A percentile compares a stretch with the other conserved stretches of the same genome.
Evolutionary conservation across 1,140 invertebrate species (phyloP).

Genomic region (Ceratina australensis): DNA sequence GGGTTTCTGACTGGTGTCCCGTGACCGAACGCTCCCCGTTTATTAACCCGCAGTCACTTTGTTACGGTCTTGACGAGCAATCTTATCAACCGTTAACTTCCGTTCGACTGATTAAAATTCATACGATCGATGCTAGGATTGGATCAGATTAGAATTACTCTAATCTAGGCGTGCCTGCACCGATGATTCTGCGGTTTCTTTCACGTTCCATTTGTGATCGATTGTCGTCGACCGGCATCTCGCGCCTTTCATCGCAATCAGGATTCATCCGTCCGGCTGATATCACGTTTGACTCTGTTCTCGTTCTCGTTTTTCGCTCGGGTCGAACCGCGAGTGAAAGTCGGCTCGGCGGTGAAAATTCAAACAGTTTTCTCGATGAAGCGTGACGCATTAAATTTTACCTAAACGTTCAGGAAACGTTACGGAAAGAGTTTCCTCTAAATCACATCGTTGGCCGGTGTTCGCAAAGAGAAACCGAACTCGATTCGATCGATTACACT

Average conservation of each 20-base stretch:
- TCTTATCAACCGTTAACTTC: constrained; percentile 54
- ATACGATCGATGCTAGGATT: not conserved
- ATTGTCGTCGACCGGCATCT: too few relatives aligned
- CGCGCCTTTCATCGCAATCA: too few relatives aligned
- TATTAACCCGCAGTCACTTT: constrained; percentile 72
- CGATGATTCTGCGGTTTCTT: too few relatives aligned
- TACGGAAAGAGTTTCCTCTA: constrained; percentile 26
- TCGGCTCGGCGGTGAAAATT: not conserved
- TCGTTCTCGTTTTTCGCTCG: not conserved
- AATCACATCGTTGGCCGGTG: not conserved
- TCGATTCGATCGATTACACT: not conserved
- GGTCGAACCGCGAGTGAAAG: constrained; percentile 5
- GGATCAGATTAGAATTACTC: not conserved
- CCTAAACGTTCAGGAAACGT: constrained; percentile 1
- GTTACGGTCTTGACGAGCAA: constrained; percentile 57
- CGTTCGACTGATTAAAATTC: not conserved
- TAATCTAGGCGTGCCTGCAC: too few relatives aligned
- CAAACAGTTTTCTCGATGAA: constrained; percentile 1
- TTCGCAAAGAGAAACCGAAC: constrained; percentile 8
- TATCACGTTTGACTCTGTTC: not conserved
- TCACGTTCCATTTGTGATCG: too few relatives aligned
- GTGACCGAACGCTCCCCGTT: constrained; percentile 66
- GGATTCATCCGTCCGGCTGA: too few relatives aligned
- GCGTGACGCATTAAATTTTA: constrained; percentile 24
- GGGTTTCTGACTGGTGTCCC: constrained; percentile 57